Base-by-base conservation (phyloP, 2,888 invertebrate genomes). In the Rhingia rostrata region DNA sequence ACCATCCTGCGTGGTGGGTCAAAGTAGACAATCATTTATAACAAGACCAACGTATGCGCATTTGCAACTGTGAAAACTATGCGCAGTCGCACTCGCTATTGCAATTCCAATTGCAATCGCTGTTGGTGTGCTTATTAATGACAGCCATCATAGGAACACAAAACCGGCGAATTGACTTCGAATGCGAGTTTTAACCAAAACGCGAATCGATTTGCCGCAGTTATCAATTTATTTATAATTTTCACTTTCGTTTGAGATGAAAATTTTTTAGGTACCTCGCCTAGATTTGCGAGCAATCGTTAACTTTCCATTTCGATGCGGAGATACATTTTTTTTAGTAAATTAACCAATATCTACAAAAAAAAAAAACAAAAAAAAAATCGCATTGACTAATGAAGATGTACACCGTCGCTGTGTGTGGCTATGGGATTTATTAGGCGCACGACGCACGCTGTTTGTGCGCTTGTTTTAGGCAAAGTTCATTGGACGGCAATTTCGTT, bases 231-330 rank as follows among this genome's bases (percentile, higher is more conserved):
- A 47, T 56, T 70, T 12, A 77, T 63, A 43, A 58, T 72, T 72
- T 80, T 74, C 56, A 80, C 80, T 80, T 80, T 80, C 80, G 33
- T 74, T 80, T 67, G 58, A 35, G 22, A 45, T n/a, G 39, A 33
- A 33, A 43, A 51, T n/a, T 39, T 53, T 22, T 1, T 22, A 22
- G 22, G 54, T 45, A 39, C 45, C 67, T 47, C 30, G 6, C 30
- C 9, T 32, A 47, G 51, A 69, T 69, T 69, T 12, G 45, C 56
- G 22, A 22, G 22, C 22, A 49, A 69, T 69, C 47, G 56, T 58
- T 47, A 69, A 69, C 69, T 69, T 69, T 69, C 69, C 69, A 56
- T 69, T 69, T 69, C 47, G 37, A 69, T 37, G 4, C 22, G 22
- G 9, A 66, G 51, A 49, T 51, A 63, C 12, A 2, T 22, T 22